Conservation (phyloP, 2,888 invertebrate genomes). For the Netelia fuscicornis region DNA sequence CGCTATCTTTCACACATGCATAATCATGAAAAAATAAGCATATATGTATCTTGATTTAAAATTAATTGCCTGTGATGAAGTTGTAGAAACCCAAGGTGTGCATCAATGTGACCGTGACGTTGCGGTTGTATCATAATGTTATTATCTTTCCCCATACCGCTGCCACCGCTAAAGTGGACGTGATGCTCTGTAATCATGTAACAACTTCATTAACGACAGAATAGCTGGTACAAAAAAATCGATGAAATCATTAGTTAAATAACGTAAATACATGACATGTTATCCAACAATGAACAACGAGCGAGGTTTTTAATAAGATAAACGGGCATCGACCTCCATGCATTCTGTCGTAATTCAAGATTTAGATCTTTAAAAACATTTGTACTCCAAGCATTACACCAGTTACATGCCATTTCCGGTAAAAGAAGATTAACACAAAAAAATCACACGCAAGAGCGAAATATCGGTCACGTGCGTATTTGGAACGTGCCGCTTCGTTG, state of each 20-base stretch:
- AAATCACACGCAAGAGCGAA: conserved; percentile 45
- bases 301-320: not conserved
- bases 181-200: conserved; percentile 77
- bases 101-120: conserved; percentile 81
- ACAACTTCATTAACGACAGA: conserved; percentile 11
- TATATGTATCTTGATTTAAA: conserved; percentile 23
- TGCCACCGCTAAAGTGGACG: conserved; percentile 81
- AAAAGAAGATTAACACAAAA: not conserved
- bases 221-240: not conserved
- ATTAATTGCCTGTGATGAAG: conserved; percentile 78
- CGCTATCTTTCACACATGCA: not conserved
- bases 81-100: conserved; percentile 80
- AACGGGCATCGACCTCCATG: too few relatives aligned
- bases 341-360: too few relatives aligned
- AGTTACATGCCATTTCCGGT: conserved; percentile 41
- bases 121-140: conserved; percentile 82
- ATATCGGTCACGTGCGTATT: conserved; percentile 58
- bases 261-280: not conserved
- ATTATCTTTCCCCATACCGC: conserved; percentile 79
- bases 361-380: not conserved
- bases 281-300: not conserved
- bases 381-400: conserved; percentile 5
- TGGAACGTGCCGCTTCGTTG: conserved; percentile 41
- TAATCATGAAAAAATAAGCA: not conserved
- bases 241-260: not conserved